Percentiles rank a stretch among this genome's conserved stretches.
Evolutionary conservation across 2,888 invertebrate genomes (phyloP).

Genomic region (Microctonus brassicae): DNA sequence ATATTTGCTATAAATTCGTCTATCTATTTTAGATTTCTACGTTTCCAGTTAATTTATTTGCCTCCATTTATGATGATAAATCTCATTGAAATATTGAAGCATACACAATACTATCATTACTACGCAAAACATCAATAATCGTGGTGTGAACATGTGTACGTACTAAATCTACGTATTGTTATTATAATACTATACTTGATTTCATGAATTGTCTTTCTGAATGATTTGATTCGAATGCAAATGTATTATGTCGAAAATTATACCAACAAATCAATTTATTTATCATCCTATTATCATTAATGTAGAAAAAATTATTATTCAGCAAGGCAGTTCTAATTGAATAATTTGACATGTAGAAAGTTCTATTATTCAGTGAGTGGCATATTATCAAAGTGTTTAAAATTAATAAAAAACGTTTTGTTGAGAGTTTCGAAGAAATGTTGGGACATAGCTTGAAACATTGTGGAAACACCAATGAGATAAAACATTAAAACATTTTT

Average conservation of each 20-base stretch:
- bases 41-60: not conserved
- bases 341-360: conserved; percentile 65
- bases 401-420: conserved; percentile 63
- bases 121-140: conserved; percentile 27
- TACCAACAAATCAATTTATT: not conserved
- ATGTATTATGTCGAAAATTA: not conserved
- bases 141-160: conserved; percentile 62
- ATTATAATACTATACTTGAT: conserved; percentile 57
- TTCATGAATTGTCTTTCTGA: conserved; percentile 58
- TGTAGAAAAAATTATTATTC: conserved; percentile 46
- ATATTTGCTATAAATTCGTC: not conserved
- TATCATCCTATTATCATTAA: not conserved
- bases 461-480: conserved; percentile 54
- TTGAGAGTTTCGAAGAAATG: conserved; percentile 61
- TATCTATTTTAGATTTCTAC: not conserved
- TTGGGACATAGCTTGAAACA: conserved; percentile 58
- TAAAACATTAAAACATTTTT: conserved; percentile 1
- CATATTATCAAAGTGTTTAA: conserved; percentile 62
- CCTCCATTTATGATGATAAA: conserved; percentile 2
- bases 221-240: conserved; percentile 20
- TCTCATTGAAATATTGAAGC: conserved; percentile 42
- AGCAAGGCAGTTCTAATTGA: conserved; percentile 57
- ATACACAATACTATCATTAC: conserved; percentile 15
- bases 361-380: conserved; percentile 69
- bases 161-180: conserved; percentile 66